Conservation (phyloP, 2,113 vertebrate species). For the Protobothrops flavoviridis region DNA sequence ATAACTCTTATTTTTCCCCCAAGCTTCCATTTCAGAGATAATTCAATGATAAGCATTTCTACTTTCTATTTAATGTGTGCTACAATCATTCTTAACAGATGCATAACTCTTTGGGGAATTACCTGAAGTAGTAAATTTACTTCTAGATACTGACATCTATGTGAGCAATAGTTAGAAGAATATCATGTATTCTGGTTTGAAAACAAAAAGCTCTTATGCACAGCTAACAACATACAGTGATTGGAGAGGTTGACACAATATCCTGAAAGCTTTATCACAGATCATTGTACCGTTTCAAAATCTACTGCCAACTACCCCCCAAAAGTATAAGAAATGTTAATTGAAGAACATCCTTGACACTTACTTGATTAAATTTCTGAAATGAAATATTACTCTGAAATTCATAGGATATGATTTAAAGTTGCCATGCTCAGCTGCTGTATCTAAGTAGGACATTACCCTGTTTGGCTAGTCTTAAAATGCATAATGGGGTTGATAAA, state of each 20-base stretch:
- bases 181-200: conserved; percentile 38
- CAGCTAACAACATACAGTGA: conserved; percentile 3
- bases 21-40: neutral
- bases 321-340: conserved; percentile 34
- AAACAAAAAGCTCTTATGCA: conserved; percentile 6
- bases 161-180: conserved; percentile 47
- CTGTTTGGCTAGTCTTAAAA: neutral
- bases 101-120: conserved; percentile 48
- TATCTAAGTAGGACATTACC: neutral
- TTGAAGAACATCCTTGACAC: conserved; percentile 42
- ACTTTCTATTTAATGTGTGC: conserved; percentile 3
- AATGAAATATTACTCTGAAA: conserved; percentile 40
- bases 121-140: conserved; percentile 46
- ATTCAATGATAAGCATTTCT: conserved; percentile 45
- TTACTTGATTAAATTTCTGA: conserved; percentile 36
- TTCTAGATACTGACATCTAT: conserved; percentile 46
- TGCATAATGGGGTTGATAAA: conserved; percentile 2
- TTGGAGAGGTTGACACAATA: conserved; percentile 22
- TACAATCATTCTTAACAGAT: conserved; percentile 48
- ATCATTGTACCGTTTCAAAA: conserved; percentile 22
- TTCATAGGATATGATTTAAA: conserved; percentile 26
- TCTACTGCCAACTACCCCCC: conserved; percentile 29
- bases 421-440: neutral
- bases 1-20: neutral
- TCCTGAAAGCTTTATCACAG: conserved; percentile 28